Conservation (phyloP, 2,888 invertebrate species). For the Macrosoma leucophasiata region DNA sequence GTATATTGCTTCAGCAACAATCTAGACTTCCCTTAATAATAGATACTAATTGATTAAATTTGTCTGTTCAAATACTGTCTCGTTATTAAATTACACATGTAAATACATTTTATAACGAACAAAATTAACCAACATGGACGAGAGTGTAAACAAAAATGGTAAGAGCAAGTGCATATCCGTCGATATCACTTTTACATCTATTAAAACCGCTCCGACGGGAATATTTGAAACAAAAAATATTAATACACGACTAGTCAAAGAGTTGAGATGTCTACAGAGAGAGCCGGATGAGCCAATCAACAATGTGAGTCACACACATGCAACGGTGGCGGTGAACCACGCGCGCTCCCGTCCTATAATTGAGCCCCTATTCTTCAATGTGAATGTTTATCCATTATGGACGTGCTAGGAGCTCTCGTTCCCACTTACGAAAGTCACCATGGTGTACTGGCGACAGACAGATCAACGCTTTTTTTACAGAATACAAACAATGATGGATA, state of each 20-base stretch:
- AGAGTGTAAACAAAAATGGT: too few species aligned
- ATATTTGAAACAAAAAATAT: not conserved
- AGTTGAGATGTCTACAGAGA: slow-evolving; percentile 54
- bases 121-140: too few species aligned
- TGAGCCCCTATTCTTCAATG: slow-evolving; percentile 40
- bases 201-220: not conserved
- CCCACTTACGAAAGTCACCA: slow-evolving; percentile 31
- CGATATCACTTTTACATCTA: not conserved
- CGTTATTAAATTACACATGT: too few species aligned
- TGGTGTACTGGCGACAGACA: slow-evolving; percentile 29
- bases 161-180: too few species aligned
- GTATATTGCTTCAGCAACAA: not conserved
- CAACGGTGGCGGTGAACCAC: slow-evolving; percentile 34
- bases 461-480: slow-evolving; percentile 30
- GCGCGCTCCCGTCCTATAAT: slow-evolving; percentile 41
- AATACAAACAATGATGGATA: slow-evolving; percentile 26
- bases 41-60: not conserved
- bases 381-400: slow-evolving; percentile 31
- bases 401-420: slow-evolving; percentile 34
- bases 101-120: too few species aligned
- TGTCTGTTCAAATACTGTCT: too few species aligned
- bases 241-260: slow-evolving; percentile 40
- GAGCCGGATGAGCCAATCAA: slow-evolving; percentile 70
- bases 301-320: slow-evolving; percentile 55
- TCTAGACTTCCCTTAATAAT: not conserved